A percentile compares a stretch with the other conserved stretches of the same genome.
These are phyloP conservation scores for Eumacrocentrus americanus DNA, from an alignment of 2,888 invertebrate species.

Conservation along the genomic window DNA sequence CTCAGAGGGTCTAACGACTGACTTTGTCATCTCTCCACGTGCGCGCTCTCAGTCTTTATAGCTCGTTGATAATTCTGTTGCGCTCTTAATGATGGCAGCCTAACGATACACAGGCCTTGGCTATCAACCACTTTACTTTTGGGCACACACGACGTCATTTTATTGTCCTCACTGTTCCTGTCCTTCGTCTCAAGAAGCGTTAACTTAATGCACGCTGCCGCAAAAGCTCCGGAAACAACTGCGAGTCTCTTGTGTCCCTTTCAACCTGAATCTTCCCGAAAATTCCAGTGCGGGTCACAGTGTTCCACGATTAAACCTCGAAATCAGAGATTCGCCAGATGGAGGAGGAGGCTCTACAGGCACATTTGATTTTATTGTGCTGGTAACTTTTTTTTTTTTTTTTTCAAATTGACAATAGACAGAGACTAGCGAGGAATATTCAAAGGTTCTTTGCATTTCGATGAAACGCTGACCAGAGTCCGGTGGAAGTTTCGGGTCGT, in stretches of 20 bases:
- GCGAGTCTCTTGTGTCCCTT: background rate
- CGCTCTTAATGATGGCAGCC: slow-evolving; percentile 54
- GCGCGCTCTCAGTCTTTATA: slow-evolving; percentile 16
- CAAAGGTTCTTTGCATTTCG: slow-evolving; percentile 42
- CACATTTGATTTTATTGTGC: slow-evolving; percentile 6
- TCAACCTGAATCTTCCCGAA: background rate
- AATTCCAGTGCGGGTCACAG: background rate
- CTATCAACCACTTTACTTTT: slow-evolving; percentile 26
- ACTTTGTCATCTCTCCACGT: slow-evolving; percentile 58
- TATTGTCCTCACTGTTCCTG: background rate
- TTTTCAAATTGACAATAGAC: slow-evolving; percentile 15
- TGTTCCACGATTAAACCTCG: too few relatives aligned
- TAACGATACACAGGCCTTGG: slow-evolving; percentile 33
- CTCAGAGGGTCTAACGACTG: slow-evolving; percentile 61
- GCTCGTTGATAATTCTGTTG: slow-evolving; percentile 34
- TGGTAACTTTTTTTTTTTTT: slow-evolving; percentile 25
- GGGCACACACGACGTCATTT: slow-evolving; percentile 1
- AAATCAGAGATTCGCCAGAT: background rate
- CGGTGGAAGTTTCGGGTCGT: slow-evolving; percentile 50
- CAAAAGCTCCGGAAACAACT: slow-evolving; percentile 25
- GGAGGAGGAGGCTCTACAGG: too few relatives aligned
- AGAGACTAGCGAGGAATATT: slow-evolving; percentile 39
- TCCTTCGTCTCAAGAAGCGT: slow-evolving; percentile 6
- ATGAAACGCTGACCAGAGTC: slow-evolving; percentile 55
- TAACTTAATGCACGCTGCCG: slow-evolving; percentile 27